Percentiles rank a stretch among this genome's conserved stretches.
Conservation (phyloP, 92 coral and sea anemone species). For the Metridium senile region DNA sequence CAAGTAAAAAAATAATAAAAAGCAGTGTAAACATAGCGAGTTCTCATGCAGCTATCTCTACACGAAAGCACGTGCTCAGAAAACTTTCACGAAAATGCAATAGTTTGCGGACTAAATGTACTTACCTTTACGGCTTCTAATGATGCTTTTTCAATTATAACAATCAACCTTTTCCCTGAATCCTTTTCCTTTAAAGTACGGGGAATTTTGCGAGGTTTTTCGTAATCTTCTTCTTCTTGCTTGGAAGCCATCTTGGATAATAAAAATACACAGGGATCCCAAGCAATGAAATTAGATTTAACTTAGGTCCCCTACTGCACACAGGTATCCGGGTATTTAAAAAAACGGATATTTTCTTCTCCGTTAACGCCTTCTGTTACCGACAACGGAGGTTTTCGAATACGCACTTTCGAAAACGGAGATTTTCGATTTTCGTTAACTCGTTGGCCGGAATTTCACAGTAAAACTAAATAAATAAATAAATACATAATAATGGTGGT, state of each 20-base stretch:
- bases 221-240: conserved; percentile 76
- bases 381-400: too few relatives aligned
- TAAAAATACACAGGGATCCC: conserved; percentile 25
- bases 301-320: too few relatives aligned
- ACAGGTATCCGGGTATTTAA: too few relatives aligned
- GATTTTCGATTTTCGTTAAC: too few relatives aligned
- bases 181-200: conserved; percentile 92
- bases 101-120: neutral
- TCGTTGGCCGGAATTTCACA: too few relatives aligned
- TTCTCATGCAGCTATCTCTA: neutral
- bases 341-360: too few relatives aligned
- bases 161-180: conserved; percentile 88
- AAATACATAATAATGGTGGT: too few relatives aligned
- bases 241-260: conserved; percentile 49
- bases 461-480: too few relatives aligned
- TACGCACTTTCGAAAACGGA: too few relatives aligned
- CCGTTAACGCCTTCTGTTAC: too few relatives aligned
- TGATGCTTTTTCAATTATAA: conserved; percentile 89
- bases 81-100: neutral
- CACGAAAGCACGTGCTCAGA: neutral
- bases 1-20: neutral
- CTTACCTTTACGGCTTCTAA: conserved; percentile 94
- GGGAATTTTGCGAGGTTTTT: conserved; percentile 85
- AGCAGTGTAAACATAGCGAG: neutral
- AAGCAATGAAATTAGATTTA: too few relatives aligned